Evolutionary conservation across 2,888 invertebrate genomes (phyloP).

Genomic region (Andrena dorsata): DNA sequence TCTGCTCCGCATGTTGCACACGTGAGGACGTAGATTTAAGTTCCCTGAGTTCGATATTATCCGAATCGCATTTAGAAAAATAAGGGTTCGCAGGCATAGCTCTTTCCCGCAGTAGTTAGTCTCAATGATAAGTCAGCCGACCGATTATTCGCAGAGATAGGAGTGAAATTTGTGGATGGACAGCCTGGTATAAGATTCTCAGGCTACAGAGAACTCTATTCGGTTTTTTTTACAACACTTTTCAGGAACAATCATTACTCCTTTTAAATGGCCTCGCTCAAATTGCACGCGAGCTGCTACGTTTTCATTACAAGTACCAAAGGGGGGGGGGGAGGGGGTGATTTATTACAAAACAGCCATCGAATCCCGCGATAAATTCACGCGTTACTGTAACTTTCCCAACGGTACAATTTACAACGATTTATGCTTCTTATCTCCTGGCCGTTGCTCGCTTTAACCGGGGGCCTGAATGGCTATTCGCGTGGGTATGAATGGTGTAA

Average conservation of each 20-base stretch:
- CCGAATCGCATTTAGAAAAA: neutral
- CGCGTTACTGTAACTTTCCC: constrained; percentile 29
- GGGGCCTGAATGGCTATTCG: constrained; percentile 9
- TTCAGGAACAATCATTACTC: neutral
- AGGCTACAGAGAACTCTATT: neutral
- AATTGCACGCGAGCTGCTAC: constrained; percentile 1
- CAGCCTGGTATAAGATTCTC: too few species aligned
- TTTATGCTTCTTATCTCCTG: constrained; percentile 37
- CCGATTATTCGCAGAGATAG: too few species aligned
- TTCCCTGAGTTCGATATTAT: neutral
- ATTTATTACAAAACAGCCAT: neutral
- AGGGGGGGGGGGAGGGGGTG: neutral
- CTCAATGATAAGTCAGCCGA: too few species aligned
- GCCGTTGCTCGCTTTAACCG: constrained; percentile 16
- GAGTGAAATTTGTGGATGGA: too few species aligned
- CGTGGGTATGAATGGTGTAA: constrained; percentile 36
- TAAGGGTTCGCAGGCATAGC: too few species aligned
- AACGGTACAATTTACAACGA: constrained; percentile 25
- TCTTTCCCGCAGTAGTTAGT: too few species aligned
- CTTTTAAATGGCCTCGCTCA: neutral
- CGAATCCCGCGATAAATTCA: constrained; percentile 24
- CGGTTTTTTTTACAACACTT: neutral
- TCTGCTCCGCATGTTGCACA: neutral
- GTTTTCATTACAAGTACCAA: constrained; percentile 5
- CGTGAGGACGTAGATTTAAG: neutral